A percentile compares a stretch with the other conserved stretches of the same genome.
Conservation (phyloP, 2,888 invertebrate species). For the Melinaea menophilus region DNA sequence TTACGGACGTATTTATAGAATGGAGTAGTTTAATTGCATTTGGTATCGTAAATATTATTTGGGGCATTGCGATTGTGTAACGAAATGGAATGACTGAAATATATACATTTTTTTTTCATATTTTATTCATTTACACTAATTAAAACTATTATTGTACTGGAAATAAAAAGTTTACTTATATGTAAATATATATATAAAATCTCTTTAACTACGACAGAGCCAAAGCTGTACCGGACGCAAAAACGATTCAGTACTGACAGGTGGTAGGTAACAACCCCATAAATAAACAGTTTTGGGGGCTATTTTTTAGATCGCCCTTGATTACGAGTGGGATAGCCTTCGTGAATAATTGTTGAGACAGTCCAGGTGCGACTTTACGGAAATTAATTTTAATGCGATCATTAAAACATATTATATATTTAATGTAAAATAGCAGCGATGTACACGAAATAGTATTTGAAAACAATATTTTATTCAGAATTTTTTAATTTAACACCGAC, state of each 20-base stretch:
- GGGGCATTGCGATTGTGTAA: no score
- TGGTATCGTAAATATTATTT: no score
- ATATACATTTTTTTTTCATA: no score
- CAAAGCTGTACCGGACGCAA: neutral
- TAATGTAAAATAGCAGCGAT: neutral
- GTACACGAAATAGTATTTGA: no score
- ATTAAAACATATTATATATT: neutral
- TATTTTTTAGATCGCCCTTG: conserved; percentile 5
- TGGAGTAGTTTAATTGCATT: no score
- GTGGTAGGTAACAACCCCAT: conserved; percentile 1
- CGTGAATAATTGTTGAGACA: neutral
- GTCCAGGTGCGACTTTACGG: neutral
- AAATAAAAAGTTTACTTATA: no score
- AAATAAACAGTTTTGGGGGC: conserved; percentile 5
- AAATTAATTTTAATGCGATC: neutral
- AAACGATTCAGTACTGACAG: conserved; percentile 4
- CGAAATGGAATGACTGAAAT: no score
- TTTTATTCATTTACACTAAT: no score
- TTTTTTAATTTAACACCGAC: no score
- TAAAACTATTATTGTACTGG: no score
- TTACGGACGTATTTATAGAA: no score
- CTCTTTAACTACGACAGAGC: neutral
- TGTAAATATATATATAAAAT: neutral
- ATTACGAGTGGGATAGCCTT: conserved; percentile 1
- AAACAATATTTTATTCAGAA: no score